These are phyloP conservation scores for Tipula lateralis DNA, from an alignment of 2,888 invertebrate genomes.

Conservation along the genomic window DNA sequence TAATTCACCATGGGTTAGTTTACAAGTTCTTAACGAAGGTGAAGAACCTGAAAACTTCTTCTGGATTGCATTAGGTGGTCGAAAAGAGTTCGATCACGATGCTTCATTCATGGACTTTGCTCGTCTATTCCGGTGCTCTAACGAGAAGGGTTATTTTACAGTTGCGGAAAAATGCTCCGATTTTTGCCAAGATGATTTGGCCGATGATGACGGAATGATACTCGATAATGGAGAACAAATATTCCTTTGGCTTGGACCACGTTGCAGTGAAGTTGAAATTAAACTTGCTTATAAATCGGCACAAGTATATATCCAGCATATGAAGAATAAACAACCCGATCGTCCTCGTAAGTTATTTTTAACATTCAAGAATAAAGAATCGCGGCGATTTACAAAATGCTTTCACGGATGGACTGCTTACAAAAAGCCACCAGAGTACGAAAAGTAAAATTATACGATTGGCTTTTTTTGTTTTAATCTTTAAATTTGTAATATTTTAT, in stretches of 20 bases:
- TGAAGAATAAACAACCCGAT: constrained; percentile 91
- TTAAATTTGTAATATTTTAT: neutral
- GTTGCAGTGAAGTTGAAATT: constrained; percentile 97
- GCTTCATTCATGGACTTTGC: constrained; percentile 91
- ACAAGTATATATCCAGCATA: constrained; percentile 96
- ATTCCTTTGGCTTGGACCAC: constrained; percentile 94
- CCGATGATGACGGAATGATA: constrained; percentile 99
- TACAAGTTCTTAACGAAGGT: constrained; percentile 83
- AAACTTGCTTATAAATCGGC: constrained; percentile 98
- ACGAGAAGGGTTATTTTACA: constrained; percentile 98
- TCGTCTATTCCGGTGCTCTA: constrained; percentile 94
- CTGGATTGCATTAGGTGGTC: constrained; percentile 93
- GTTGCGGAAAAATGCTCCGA: constrained; percentile 92
- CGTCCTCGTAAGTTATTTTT: constrained; percentile 85
- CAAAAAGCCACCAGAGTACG: constrained; percentile 52
- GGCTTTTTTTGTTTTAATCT: neutral
- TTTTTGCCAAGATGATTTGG: constrained; percentile 82
- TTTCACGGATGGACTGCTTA: constrained; percentile 98
- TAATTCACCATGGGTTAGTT: constrained; percentile 72
- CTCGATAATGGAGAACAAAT: constrained; percentile 97
- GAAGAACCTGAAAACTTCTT: constrained; percentile 98
- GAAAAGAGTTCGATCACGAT: constrained; percentile 80
- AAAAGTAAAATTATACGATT: neutral
- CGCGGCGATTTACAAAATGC: constrained; percentile 90
- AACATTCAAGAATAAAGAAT: constrained; percentile 94